These are phyloP conservation scores for Campylorhamphus procurvoides DNA, from an alignment of 2,113 vertebrate genomes.

Conservation along the genomic window DNA sequence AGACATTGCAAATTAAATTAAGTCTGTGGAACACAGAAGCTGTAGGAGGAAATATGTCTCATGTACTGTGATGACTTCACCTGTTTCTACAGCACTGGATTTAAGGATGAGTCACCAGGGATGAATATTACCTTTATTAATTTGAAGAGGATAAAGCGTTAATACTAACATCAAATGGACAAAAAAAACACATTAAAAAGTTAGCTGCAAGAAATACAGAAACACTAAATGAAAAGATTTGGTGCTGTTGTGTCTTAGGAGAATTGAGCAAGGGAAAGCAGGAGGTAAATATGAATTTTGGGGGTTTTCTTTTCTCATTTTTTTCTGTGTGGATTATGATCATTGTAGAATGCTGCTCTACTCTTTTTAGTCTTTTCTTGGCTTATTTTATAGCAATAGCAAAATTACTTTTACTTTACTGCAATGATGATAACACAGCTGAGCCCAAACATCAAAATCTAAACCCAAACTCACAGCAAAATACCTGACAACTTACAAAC, in stretches of 20 bases:
- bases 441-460: not conserved
- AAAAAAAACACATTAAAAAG: not conserved
- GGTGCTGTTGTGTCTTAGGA: not conserved
- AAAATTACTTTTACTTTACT: not conserved
- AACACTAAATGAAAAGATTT: not conserved
- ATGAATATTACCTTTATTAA: not conserved
- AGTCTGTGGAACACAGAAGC: not conserved
- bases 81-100: not conserved
- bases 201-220: not conserved
- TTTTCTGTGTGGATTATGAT: not conserved
- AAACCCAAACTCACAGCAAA: not conserved
- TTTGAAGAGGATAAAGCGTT: not conserved
- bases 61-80: not conserved
- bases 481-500: not conserved
- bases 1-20: conserved; percentile 7
- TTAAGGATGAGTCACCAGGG: conserved; percentile 4
- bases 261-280: not conserved
- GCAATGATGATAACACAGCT: not conserved
- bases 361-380: not conserved
- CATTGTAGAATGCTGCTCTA: not conserved
- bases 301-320: not conserved
- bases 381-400: not conserved
- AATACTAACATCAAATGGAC: not conserved
- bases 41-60: not conserved
- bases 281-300: not conserved